These are phyloP conservation scores for Parauchenoglanis ngamensis DNA, from an alignment of 2,797 vertebrate genomes.

Conservation along the genomic window DNA sequence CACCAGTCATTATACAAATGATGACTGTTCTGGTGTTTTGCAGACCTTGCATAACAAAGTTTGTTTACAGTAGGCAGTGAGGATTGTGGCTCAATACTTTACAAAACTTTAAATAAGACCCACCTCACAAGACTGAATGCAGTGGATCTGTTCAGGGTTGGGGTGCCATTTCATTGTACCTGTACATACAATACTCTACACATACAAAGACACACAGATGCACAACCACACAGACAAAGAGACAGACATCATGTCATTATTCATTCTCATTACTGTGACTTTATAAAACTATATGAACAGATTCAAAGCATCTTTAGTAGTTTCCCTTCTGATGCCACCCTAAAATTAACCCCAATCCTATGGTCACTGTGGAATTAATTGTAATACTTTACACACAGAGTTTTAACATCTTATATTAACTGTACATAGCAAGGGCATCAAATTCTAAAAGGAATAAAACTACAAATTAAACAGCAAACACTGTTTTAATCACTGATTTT, in stretches of 20 bases:
- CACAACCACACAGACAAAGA: background rate
- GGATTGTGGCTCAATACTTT: conserved; percentile 7
- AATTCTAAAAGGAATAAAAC: background rate
- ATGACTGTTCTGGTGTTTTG: conserved; percentile 9
- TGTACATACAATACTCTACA: conserved; percentile 88
- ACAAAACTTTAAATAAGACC: conserved; percentile 56
- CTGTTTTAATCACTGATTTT: background rate
- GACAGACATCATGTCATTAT: background rate
- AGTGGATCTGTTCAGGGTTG: conserved; percentile 83
- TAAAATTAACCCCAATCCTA: background rate
- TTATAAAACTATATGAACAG: background rate
- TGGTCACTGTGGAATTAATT: background rate
- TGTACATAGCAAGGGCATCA: background rate
- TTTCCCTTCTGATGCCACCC: background rate
- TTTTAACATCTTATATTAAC: background rate
- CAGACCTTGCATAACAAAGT: background rate
- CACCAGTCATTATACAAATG: conserved; percentile 14
- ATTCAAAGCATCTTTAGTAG: background rate
- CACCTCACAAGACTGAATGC: conserved; percentile 96
- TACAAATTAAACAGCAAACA: background rate
- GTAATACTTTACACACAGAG: background rate
- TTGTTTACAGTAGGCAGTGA: background rate
- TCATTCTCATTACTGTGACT: background rate
- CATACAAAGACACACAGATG: conserved; percentile 24
- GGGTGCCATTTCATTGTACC: conserved; percentile 89